phyloP scores from a whole-genome alignment of 2,113 vertebrate genomes.

The Nicator chloris region DNA sequence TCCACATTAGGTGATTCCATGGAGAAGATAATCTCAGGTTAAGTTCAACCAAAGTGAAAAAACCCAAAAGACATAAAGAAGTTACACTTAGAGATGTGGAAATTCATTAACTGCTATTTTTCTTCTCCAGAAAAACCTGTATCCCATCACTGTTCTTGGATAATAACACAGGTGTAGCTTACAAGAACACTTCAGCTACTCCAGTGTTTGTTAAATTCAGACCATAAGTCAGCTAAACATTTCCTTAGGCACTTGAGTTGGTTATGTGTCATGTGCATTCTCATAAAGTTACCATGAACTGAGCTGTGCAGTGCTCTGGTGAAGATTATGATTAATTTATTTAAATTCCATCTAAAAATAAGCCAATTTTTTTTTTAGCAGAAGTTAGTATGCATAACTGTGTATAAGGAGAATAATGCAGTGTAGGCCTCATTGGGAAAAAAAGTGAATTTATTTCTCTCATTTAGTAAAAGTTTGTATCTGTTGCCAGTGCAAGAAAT shows the following conservation, averaged over 20 bases:
- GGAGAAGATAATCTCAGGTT: not conserved
- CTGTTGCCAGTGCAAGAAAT: not conserved
- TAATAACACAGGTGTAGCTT: not conserved
- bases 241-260: not conserved
- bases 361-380: not conserved
- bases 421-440: not conserved
- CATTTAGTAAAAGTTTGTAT: not conserved
- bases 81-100: not conserved
- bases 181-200: not conserved
- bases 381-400: not conserved
- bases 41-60: not conserved
- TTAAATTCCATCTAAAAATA: not conserved
- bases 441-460: not conserved
- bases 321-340: not conserved
- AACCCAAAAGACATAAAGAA: not conserved
- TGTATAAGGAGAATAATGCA: not conserved
- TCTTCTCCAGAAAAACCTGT: not conserved
- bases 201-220: not conserved
- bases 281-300: not conserved
- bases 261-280: not conserved
- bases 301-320: not conserved
- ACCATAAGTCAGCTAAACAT: not conserved
- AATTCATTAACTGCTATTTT: not conserved
- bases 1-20: not conserved
- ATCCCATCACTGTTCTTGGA: not conserved